Percentiles rank a stretch among this genome's conserved stretches.
Evolutionary conservation across 2,113 vertebrate species (phyloP).

Genomic region (Odontesthes bonariensis): DNA sequence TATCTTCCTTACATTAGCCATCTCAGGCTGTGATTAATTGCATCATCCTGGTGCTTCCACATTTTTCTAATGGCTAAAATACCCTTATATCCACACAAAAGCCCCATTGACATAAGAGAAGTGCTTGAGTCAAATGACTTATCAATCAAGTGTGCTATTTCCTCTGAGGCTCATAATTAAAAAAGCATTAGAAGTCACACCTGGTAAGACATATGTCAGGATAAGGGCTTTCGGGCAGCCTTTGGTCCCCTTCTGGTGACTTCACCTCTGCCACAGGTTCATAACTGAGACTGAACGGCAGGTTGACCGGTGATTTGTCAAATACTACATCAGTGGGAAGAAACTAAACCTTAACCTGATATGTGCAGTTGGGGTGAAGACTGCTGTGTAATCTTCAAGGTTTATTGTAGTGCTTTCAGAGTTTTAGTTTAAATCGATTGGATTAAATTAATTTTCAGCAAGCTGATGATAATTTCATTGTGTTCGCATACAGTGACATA

Average conservation of each 20-base stretch:
- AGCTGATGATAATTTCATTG: not conserved
- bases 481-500: not conserved
- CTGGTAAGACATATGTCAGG: constrained; percentile 54
- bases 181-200: constrained; percentile 39
- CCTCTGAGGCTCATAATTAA: constrained; percentile 28
- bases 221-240: constrained; percentile 21
- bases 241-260: constrained; percentile 38
- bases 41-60: not conserved
- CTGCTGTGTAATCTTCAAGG: not conserved
- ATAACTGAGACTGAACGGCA: constrained; percentile 16
- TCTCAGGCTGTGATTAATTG: constrained; percentile 29
- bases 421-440: not conserved
- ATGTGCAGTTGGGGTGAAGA: constrained; percentile 4
- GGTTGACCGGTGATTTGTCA: constrained; percentile 23
- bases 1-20: constrained; percentile 28
- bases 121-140: constrained; percentile 41
- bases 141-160: constrained; percentile 54
- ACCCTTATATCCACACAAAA: not conserved
- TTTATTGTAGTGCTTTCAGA: not conserved
- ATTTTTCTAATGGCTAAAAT: constrained; percentile 28
- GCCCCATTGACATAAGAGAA: not conserved
- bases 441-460: not conserved
- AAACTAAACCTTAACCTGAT: constrained; percentile 23
- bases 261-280: constrained; percentile 36
- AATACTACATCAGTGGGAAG: constrained; percentile 1